Evolutionary conservation across 2,797 vertebrate genomes (phyloP), one percentile per base, ranked within the genome.

Genomic region (Muscicapa striata): DNA sequence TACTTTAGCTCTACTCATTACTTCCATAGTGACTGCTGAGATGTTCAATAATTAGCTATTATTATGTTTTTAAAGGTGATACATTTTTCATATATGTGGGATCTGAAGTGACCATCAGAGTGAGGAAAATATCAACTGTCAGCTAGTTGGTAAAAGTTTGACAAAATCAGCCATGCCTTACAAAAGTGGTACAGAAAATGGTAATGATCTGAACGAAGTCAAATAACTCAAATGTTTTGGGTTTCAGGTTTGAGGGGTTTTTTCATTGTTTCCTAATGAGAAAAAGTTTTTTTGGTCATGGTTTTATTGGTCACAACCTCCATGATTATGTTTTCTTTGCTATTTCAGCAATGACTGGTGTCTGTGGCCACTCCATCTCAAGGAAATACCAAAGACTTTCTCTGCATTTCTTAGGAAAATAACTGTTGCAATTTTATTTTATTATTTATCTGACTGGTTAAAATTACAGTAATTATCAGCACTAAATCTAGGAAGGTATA

Each of bases 11-110:
- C 91, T 46, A 96, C 64, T 15, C 84, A 90, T 61, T 26, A 91
- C 27, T 97, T 98, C 38, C 77, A 96, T 45, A 97, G 72, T 97
- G 5, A 46, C 95, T 62, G 93, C 92, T 62, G 94, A 97, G 63
- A 48, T 96, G 62, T 79, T 97, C 34, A 91, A 94, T 93, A 97
- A 97, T n/a, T 91, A 96, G 89, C 89, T 96, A 88, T 84, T 29
- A 66, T 27, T 48, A 26, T 23, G 3, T 19, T 81, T 88, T 80
- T 87, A 82, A 52, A 19, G 32, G 17, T 0, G 1, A 77, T 52
- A 49, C 73, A 43, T 52, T 63, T 67, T 78, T 59, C 2, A 9
- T 66, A 55, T 54, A 73, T 49, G 9, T 51, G 36, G 27, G 41
- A 52, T 72, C 15, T 30, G 14, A 41, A 64, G 46, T 45, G 63